Evolutionary conservation across 2,797 vertebrate species (phyloP), one percentile per base, ranked within the genome.

Genomic region (Sebastes ruberrimus): DNA sequence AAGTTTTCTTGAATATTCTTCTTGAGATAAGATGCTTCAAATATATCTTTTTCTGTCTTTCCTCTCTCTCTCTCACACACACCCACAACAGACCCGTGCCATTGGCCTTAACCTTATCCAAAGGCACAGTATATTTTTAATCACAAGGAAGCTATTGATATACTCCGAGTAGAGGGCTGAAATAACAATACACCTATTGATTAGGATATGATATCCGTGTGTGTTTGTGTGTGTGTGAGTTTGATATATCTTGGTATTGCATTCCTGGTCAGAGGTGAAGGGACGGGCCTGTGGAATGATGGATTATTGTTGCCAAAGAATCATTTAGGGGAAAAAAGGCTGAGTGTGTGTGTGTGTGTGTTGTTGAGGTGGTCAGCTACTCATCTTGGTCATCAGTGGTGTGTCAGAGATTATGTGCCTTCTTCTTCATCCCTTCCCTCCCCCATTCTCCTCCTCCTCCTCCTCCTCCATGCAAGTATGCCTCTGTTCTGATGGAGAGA

Each of bases 171-270:
- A 71, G 74, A 75, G 76, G 82, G 77, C 85, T 89, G 88, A 95
- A 94, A 94, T 94, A 90, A 90, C 89, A 90, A 81, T 79, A 90
- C 65, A 62, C 14, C 46, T 92, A 94, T 95, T 89, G 94, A 95
- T 93, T 49, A 76, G 80, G 82, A 82, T 73, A 67, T 74, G 71
- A 56, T 87, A 65, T 81, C 6, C 32, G 3, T 77, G 59, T 79
- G 63, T 68, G 59, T 42, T 42, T 78, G 53, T 82, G 56, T 82
- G 63, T 71, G 59, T 59, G 73, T 55, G 38, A 52, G 63, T 25
- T 20, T 71, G 63, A 81, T 67, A 60, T 70, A 57, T 73, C 60
- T 74, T n/a, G 25, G 63, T 78, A 72, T 81, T 86, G 76, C 60
- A 53, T 91, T 86, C 87, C 73, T 64, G 77, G 55, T 64, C 57